These are phyloP conservation scores for Ascaphus truei DNA, from an alignment of 2,113 vertebrate species.

Conservation along the genomic window DNA sequence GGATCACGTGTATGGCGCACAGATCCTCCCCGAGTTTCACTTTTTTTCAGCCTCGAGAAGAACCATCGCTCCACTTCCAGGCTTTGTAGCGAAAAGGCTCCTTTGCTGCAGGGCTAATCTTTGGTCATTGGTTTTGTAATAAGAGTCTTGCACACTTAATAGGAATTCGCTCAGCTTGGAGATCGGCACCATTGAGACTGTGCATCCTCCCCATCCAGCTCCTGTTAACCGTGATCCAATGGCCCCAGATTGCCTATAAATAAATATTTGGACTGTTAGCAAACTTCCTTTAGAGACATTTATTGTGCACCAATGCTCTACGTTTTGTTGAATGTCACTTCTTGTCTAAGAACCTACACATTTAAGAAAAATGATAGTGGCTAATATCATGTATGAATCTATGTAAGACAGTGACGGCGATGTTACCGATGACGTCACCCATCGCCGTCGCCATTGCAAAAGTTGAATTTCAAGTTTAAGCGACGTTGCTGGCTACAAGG, in stretches of 20 bases:
- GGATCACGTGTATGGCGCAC: slow-evolving; percentile 50
- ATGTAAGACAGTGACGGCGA: too few species aligned
- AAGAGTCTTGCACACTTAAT: slow-evolving; percentile 70
- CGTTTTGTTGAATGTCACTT: too few species aligned
- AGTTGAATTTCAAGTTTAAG: too few species aligned
- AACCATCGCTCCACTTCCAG: slow-evolving; percentile 83
- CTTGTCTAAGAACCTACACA: too few species aligned
- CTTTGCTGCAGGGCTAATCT: slow-evolving; percentile 61
- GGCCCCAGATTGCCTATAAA: slow-evolving; percentile 81
- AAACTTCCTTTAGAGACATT: slow-evolving; percentile 22
- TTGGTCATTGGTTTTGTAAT: slow-evolving; percentile 64
- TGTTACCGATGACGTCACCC: too few species aligned
- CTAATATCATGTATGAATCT: too few species aligned
- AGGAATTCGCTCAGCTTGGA: slow-evolving; percentile 77
- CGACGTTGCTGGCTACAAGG: too few species aligned
- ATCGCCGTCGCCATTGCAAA: too few species aligned
- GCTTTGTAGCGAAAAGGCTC: slow-evolving; percentile 85
- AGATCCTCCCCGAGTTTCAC: slow-evolving; percentile 49
- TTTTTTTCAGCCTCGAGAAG: slow-evolving; percentile 67
- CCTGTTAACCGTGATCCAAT: slow-evolving; percentile 90
- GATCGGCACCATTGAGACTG: slow-evolving; percentile 87
- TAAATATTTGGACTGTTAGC: slow-evolving; percentile 26
- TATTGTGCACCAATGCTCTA: too few species aligned
- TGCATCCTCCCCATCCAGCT: slow-evolving; percentile 96
- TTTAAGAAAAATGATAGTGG: too few species aligned